Conservation (phyloP, 2,888 invertebrate genomes). For the Lymantria monacha region DNA sequence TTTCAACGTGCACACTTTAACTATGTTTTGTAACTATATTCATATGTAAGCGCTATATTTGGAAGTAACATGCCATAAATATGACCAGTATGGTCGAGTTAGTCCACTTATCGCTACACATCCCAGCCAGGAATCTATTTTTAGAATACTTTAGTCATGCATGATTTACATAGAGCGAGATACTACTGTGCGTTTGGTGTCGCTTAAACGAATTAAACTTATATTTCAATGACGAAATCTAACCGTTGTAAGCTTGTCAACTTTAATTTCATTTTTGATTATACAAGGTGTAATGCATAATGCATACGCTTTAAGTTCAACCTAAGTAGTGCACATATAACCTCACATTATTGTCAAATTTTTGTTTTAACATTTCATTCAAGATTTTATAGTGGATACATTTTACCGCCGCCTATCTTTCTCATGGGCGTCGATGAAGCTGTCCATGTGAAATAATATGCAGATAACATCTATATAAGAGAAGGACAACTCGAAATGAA, state of each 20-base stretch:
- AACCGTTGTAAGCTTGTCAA: background rate
- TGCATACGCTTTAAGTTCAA: too few species aligned
- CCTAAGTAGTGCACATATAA: too few species aligned
- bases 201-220: background rate
- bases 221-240: background rate
- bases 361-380: too few species aligned
- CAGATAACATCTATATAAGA: too few species aligned
- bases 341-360: too few species aligned
- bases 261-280: background rate
- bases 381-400: too few species aligned
- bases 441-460: too few species aligned
- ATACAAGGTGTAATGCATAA: too few species aligned
- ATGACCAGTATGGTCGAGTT: constrained; percentile 57
- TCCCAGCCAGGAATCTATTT: constrained; percentile 59
- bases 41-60: constrained; percentile 52
- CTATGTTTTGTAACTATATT: constrained; percentile 36
- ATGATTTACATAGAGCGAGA: constrained; percentile 44
- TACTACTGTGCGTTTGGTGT: constrained; percentile 8
- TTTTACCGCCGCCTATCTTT: too few species aligned
- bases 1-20: background rate
- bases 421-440: too few species aligned
- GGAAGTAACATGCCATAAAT: constrained; percentile 48
- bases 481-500: too few species aligned
- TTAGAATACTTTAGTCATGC: constrained; percentile 63
- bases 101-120: constrained; percentile 63